Base-by-base conservation (phyloP, 2,113 vertebrate genomes). In the Xiphophorus maculatus region DNA sequence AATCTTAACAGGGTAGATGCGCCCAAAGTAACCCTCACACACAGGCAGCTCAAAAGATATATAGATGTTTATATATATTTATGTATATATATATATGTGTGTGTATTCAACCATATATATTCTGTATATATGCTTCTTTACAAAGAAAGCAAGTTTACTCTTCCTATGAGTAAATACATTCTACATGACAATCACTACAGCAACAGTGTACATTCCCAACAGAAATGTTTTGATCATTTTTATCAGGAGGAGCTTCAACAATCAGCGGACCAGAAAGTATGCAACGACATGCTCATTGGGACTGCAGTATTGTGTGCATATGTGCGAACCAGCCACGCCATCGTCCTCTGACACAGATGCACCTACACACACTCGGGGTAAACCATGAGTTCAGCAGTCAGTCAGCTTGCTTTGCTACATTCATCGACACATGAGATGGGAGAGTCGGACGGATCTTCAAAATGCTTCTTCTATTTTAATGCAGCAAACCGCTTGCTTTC, bases 101-200 rank as follows among this genome's bases (percentile, higher is more conserved):
- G 80, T 90, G 80, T 81, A 71, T 88, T 74, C 88, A 76, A 81
- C 82, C 87, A 85, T 90, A 88, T 92, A 88, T 92, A 89, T 89
- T 90, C 82, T 87, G 83, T 91, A 83, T 92, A 90, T 87, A 91
- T 87, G 81, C 85, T 85, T 91, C 75, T 93, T 74, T 90, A 92
- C 78, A 86, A 90, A 94, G 90, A 91, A 92, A 88, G 84, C 85
- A 86, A 87, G 69, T 88, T 89, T 90, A 88, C 90, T 91, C 88
- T 90, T 74, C 83, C 84, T 92, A 92, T 79, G 89, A 91, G 88
- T 91, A 90, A 91, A 92, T 94, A 94, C 93, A 94, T 94, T 94
- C 92, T 93, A 93, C 88, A 91, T 91, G 91, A 93, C 91, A 91
- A 88, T 90, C 87, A 93, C 90, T 80, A 92, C 13, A 88, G 91